These are phyloP conservation scores for Lampropteryx suffumata DNA, from an alignment of 2,888 invertebrate genomes.

Conservation along the genomic window DNA sequence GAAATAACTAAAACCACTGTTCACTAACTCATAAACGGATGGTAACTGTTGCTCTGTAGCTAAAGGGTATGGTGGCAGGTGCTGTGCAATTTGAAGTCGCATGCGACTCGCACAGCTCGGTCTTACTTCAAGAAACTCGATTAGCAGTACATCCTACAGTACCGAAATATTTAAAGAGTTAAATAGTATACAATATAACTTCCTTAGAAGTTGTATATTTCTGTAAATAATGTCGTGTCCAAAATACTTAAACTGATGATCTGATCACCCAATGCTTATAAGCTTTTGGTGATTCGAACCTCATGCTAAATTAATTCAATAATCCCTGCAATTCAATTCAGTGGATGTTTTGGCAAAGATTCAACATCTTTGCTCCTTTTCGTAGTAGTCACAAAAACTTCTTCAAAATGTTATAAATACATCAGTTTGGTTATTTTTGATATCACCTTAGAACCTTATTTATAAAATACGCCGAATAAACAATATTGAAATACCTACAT, in stretches of 20 bases:
- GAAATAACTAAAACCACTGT: not conserved
- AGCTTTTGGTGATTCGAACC: not conserved
- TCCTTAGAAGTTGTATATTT: too few relatives aligned
- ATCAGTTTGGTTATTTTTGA: constrained; percentile 13
- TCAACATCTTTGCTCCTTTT: constrained; percentile 3
- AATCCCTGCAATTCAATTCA: not conserved
- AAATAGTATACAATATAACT: too few relatives aligned
- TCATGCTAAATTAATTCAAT: constrained; percentile 2
- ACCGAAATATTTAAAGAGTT: too few relatives aligned
- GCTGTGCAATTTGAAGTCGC: too few relatives aligned
- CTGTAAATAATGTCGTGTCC: not conserved
- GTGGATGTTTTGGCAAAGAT: constrained; percentile 12
- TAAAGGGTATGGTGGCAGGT: not conserved
- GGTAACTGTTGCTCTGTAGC: not conserved
- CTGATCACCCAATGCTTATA: not conserved
- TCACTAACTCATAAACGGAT: not conserved
- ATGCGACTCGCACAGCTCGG: too few relatives aligned
- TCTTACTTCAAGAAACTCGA: too few relatives aligned
- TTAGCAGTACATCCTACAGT: too few relatives aligned
- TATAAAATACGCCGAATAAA: too few relatives aligned
- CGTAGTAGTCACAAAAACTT: not conserved
- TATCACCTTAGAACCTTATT: not conserved
- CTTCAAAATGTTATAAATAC: constrained; percentile 3
- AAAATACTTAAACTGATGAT: constrained; percentile 16
- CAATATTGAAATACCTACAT: too few relatives aligned